Percentiles rank a stretch among this genome's conserved stretches.
These are phyloP conservation scores for Cyphomyrmex costatus DNA, from an alignment of 1,140 invertebrate species.

Conservation along the genomic window DNA sequence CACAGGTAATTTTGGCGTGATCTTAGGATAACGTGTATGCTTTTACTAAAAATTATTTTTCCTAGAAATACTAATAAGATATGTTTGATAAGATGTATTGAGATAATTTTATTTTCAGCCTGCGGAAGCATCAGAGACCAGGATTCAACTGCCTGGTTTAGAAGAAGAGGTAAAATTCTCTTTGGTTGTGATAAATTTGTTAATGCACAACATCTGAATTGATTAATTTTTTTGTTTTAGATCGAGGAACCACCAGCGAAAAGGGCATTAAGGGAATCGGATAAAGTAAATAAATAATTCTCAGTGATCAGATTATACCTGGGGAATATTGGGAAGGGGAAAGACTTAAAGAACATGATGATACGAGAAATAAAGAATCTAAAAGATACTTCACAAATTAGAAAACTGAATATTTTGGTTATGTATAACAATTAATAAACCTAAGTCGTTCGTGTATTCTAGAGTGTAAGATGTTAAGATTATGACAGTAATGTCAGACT, in stretches of 20 bases:
- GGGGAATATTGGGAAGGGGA: slow-evolving; percentile 65
- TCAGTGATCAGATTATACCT: slow-evolving; percentile 76
- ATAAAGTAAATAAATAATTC: slow-evolving; percentile 85
- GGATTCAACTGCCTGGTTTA: slow-evolving; percentile 91
- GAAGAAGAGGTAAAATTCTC: slow-evolving; percentile 88
- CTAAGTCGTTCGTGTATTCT: slow-evolving; percentile 84
- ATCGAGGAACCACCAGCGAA: slow-evolving; percentile 86
- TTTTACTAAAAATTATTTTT: background rate
- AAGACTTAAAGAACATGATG: slow-evolving; percentile 75
- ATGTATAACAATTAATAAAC: slow-evolving; percentile 85
- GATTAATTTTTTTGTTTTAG: slow-evolving; percentile 76
- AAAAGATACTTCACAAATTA: slow-evolving; percentile 83
- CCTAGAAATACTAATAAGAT: background rate
- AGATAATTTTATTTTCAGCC: slow-evolving; percentile 87
- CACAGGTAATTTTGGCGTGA: slow-evolving; percentile 87
- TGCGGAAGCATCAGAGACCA: slow-evolving; percentile 92
- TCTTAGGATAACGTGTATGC: slow-evolving; percentile 20
- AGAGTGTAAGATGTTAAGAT: slow-evolving; percentile 81
- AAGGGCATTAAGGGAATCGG: slow-evolving; percentile 84
- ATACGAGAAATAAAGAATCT: slow-evolving; percentile 76
- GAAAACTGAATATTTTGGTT: slow-evolving; percentile 86
- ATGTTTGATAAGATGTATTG: slow-evolving; percentile 15
- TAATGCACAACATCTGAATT: slow-evolving; percentile 2
- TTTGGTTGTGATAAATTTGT: slow-evolving; percentile 41
- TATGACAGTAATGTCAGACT: slow-evolving; percentile 74